Percentiles rank a stretch among this genome's conserved stretches.
Evolutionary conservation across 1,140 invertebrate genomes (phyloP).

Genomic region (Penaeus vannamei): DNA sequence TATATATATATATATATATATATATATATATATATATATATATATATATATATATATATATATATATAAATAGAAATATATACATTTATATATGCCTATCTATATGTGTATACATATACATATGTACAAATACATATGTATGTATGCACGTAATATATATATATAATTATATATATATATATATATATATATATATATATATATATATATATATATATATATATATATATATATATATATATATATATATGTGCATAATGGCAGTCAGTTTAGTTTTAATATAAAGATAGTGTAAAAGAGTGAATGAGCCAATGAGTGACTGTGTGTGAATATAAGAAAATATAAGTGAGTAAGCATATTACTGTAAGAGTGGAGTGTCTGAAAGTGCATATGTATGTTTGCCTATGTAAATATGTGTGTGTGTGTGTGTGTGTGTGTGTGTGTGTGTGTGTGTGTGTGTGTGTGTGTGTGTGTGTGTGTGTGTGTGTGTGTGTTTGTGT

Average conservation of each 20-base stretch:
- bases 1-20: too few species aligned
- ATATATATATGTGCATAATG: neutral
- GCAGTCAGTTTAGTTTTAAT: neutral
- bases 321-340: neutral
- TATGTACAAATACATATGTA: too few species aligned
- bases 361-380: neutral
- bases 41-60: too few species aligned
- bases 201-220: neutral
- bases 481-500: neutral
- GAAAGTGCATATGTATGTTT: too few species aligned
- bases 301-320: too few species aligned
- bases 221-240: neutral
- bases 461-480: neutral
- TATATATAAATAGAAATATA: too few species aligned
- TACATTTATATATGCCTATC: too few species aligned
- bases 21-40: too few species aligned
- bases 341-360: neutral
- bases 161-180: neutral
- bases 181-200: neutral
- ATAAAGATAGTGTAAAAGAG: too few species aligned
- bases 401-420: neutral
- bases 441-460: constrained; percentile 18
- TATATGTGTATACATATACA: too few species aligned
- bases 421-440: constrained; percentile 12
- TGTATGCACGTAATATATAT: too few species aligned